Percentiles rank a stretch among this genome's conserved stretches.
Conservation (phyloP, 2,888 invertebrate species). For the Mactromeris polynyma region DNA sequence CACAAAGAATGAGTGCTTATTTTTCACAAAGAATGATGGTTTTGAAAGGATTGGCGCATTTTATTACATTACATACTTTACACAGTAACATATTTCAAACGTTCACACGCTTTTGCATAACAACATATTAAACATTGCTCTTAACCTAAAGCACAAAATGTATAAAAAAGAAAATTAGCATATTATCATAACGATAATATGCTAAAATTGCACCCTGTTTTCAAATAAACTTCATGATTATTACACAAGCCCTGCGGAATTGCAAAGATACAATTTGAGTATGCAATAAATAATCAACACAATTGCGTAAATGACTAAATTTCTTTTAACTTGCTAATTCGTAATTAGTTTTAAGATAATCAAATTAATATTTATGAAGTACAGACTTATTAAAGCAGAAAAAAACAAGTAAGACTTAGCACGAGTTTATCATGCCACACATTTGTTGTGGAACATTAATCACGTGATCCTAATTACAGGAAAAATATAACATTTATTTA, state of each 20-base stretch:
- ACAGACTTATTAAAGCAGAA: neutral
- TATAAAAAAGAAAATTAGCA: neutral
- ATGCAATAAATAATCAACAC: neutral
- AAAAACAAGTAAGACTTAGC: neutral
- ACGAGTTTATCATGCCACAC: neutral
- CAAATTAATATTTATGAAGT: neutral
- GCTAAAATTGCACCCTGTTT: neutral
- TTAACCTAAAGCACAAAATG: neutral
- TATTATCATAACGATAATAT: no score
- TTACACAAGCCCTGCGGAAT: neutral
- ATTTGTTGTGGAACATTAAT: neutral
- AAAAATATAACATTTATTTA: neutral
- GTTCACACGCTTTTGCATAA: neutral
- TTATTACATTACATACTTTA: neutral
- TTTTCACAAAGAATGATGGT: no score
- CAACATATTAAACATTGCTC: neutral
- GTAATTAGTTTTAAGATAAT: neutral
- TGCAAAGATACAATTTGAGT: neutral
- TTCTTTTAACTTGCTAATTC: constrained; percentile 1
- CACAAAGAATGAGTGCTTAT: no score
- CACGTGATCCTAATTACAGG: neutral
- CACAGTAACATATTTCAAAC: neutral
- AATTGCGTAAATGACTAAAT: neutral
- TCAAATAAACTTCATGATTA: neutral
- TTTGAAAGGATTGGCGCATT: no score